Evolutionary conservation across 2,888 invertebrate species (phyloP).

Genomic region (Ctenicera cuprea): DNA sequence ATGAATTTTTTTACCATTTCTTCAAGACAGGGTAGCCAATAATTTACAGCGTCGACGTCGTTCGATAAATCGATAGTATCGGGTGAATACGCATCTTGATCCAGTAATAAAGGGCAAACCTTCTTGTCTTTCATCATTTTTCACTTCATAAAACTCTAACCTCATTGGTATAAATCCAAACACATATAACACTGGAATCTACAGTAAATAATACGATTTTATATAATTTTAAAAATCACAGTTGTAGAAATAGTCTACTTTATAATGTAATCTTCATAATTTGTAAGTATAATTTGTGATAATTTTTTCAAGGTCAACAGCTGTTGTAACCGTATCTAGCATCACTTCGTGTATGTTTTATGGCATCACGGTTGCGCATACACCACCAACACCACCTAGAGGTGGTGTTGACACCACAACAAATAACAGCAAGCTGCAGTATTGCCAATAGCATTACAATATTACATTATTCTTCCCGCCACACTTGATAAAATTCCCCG

Average conservation of each 20-base stretch:
- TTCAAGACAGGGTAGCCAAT: slow-evolving; percentile 95
- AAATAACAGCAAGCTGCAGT: no score
- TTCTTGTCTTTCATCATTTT: slow-evolving; percentile 53
- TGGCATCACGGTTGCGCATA: no score
- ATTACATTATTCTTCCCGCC: no score
- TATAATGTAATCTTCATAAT: background rate
- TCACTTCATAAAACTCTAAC: slow-evolving; percentile 44
- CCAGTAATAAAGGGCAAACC: slow-evolving; percentile 85
- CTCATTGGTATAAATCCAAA: slow-evolving; percentile 49
- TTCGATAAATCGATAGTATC: slow-evolving; percentile 93
- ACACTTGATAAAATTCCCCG: no score
- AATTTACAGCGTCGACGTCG: slow-evolving; percentile 89
- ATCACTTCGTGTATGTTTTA: no score
- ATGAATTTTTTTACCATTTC: slow-evolving; percentile 90
- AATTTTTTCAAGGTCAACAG: slow-evolving; percentile 15
- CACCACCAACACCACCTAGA: no score
- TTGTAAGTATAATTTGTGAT: background rate
- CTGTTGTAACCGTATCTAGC: background rate
- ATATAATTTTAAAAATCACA: background rate
- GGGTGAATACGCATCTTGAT: slow-evolving; percentile 88
- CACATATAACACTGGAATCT: slow-evolving; percentile 1
- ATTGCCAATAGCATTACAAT: no score
- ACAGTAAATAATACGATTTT: slow-evolving; percentile 6
- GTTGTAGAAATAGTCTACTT: background rate
- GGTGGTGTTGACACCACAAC: no score